Percentiles rank a stretch among this genome's conserved stretches.
phyloP scores from a whole-genome alignment of 2,888 invertebrate species.

The Ornithoptera alexandrae region DNA sequence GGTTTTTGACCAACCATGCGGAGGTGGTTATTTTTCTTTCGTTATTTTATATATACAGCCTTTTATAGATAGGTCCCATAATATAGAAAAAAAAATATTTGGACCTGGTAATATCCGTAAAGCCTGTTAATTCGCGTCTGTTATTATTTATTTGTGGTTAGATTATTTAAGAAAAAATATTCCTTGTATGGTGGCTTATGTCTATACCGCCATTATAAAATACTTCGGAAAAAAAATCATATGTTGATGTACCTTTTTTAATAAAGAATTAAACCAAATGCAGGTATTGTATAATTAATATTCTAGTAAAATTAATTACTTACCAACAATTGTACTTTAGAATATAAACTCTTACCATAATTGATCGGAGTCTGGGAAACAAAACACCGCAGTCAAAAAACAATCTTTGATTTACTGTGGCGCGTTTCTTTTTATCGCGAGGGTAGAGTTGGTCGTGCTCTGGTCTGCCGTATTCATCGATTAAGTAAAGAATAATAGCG shows the following conservation, averaged over 20 bases:
- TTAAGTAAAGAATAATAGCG: conserved; percentile 63
- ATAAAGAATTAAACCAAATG: not conserved
- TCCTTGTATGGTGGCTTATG: too few species aligned
- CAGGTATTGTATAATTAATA: not conserved
- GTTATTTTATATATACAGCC: too few species aligned
- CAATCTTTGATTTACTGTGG: conserved; percentile 56
- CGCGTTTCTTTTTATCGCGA: conserved; percentile 52
- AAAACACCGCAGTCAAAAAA: conserved; percentile 68
- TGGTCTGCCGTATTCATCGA: conserved; percentile 59
- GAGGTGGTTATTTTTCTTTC: too few species aligned
- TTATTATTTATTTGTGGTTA: too few species aligned
- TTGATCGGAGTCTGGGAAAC: conserved; percentile 59
- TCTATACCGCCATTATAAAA: not conserved
- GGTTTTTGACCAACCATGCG: too few species aligned
- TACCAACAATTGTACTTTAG: not conserved
- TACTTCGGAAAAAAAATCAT: too few species aligned
- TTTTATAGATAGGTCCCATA: too few species aligned
- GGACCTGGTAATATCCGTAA: too few species aligned
- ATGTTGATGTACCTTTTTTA: too few species aligned
- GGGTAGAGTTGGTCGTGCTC: conserved; percentile 59
- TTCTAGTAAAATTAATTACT: not conserved
- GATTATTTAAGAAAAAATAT: too few species aligned
- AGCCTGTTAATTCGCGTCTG: too few species aligned
- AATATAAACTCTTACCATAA: conserved; percentile 58
- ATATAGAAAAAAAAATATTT: too few species aligned